Conservation (phyloP, 2,113 vertebrate species). For the Tinamus guttatus region DNA sequence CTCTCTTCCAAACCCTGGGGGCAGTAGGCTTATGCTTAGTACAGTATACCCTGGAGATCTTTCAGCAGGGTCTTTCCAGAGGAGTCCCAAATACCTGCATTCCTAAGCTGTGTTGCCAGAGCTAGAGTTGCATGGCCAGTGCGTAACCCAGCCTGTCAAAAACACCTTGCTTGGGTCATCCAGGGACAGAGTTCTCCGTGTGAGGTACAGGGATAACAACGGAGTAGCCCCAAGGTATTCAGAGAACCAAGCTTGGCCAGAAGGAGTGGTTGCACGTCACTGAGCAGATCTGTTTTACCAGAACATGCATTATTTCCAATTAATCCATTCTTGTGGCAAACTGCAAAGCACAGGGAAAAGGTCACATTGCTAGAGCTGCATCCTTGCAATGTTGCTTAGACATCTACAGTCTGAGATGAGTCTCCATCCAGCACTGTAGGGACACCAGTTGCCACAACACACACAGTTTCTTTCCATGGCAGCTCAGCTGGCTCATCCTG, state of each 20-base stretch:
- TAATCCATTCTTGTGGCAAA: not conserved
- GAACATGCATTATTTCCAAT: not conserved
- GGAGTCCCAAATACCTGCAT: constrained; percentile 40
- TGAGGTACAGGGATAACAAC: not conserved
- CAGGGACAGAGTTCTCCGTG: not conserved
- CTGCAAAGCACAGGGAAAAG: not conserved
- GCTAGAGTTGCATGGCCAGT: not conserved
- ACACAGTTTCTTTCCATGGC: not conserved
- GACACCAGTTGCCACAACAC: too few species aligned
- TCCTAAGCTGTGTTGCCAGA: not conserved
- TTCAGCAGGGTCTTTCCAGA: constrained; percentile 38
- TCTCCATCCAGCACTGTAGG: not conserved
- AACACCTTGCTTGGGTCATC: not conserved
- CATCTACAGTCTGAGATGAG: not conserved
- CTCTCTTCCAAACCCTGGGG: constrained; percentile 79
- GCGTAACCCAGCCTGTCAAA: not conserved
- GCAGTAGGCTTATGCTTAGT: constrained; percentile 68
- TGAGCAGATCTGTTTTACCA: not conserved
- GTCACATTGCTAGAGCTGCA: not conserved
- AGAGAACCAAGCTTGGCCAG: not conserved
- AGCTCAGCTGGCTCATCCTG: not conserved
- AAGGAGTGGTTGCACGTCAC: rapidly evolving
- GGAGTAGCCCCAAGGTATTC: not conserved
- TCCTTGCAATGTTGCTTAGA: not conserved
- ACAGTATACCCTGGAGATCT: constrained; percentile 70